Percentiles rank a stretch among this genome's conserved stretches.
phyloP scores from a whole-genome alignment of 2,888 invertebrate species.

The Monochamus alternatus region DNA sequence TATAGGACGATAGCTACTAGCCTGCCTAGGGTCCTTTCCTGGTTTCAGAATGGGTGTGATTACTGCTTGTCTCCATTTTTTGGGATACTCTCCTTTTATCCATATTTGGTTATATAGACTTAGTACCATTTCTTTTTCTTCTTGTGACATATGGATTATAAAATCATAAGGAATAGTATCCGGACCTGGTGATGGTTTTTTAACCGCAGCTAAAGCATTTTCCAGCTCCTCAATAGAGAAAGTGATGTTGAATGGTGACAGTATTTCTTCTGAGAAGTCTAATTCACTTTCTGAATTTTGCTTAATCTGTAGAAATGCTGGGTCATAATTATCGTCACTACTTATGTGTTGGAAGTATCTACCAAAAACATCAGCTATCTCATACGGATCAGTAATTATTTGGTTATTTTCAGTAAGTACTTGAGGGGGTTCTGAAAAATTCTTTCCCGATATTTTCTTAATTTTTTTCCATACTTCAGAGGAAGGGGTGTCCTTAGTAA shows the following conservation, averaged over 20 bases:
- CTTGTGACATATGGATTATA: neutral
- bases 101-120: neutral
- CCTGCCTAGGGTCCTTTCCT: neutral
- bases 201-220: conserved; percentile 13
- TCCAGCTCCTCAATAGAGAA: neutral
- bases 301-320: neutral
- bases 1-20: neutral
- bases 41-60: neutral
- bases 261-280: neutral
- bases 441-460: neutral
- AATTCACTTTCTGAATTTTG: neutral
- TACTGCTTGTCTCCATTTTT: neutral
- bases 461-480: conserved; percentile 5
- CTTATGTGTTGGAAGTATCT: neutral
- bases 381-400: neutral
- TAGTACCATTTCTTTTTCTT: neutral
- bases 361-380: neutral
- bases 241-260: neutral
- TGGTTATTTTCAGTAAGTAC: neutral
- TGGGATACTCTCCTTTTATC: neutral
- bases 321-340: neutral
- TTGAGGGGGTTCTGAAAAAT: neutral
- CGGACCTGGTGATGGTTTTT: neutral
- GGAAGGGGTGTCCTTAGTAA: neutral
- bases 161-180: neutral